Percentiles rank a stretch among this genome's conserved stretches.
These are phyloP conservation scores for Vannuccia rotundouncinata DNA, from an alignment of 2,888 invertebrate genomes.

Conservation along the genomic window DNA sequence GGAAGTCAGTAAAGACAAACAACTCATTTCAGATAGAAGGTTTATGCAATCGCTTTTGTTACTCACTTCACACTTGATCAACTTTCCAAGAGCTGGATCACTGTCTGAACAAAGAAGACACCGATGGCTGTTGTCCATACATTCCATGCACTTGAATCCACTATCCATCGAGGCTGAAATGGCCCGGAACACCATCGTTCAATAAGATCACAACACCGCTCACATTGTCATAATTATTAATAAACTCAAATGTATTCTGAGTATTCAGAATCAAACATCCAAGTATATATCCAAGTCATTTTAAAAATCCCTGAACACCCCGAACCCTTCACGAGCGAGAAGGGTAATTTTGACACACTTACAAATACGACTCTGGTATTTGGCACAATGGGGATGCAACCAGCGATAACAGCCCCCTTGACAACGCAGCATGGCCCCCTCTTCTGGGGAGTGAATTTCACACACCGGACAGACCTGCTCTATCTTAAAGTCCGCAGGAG, in stretches of 20 bases:
- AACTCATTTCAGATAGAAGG: too few relatives aligned
- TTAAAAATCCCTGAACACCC: background rate
- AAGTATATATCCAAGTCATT: background rate
- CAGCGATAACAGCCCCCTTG: constrained; percentile 25
- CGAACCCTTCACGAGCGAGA: too few relatives aligned
- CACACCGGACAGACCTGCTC: constrained; percentile 33
- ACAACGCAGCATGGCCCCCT: constrained; percentile 34
- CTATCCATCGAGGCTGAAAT: background rate
- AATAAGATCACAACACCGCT: too few relatives aligned
- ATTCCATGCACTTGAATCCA: background rate
- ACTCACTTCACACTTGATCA: background rate
- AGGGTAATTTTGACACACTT: too few relatives aligned
- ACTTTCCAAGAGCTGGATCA: background rate
- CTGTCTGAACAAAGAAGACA: background rate
- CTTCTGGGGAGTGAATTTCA: constrained; percentile 30
- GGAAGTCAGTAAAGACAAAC: too few relatives aligned
- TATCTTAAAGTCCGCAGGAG: constrained; percentile 30
- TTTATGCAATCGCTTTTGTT: too few relatives aligned
- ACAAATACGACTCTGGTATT: constrained; percentile 16
- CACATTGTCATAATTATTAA: background rate
- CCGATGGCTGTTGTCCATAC: background rate
- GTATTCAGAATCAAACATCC: background rate
- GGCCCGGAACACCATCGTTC: too few relatives aligned
- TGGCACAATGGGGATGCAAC: constrained; percentile 35
- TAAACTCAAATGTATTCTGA: background rate